Percentiles rank a stretch among this genome's conserved stretches.
These are phyloP conservation scores for Miltochrista miniata DNA, from an alignment of 2,888 invertebrate species.

Conservation along the genomic window DNA sequence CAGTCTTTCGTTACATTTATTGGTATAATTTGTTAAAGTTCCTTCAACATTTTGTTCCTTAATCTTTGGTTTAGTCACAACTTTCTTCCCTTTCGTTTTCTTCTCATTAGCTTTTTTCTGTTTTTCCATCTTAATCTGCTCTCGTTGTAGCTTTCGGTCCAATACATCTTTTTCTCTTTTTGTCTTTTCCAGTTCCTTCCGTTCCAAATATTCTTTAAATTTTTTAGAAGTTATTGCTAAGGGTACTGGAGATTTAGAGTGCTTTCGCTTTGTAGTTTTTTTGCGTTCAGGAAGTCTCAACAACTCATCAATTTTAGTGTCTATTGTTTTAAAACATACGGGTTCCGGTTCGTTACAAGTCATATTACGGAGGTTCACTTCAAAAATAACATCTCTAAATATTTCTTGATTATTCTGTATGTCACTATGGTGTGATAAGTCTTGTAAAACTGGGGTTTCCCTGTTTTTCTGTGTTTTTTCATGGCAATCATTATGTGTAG, in stretches of 20 bases:
- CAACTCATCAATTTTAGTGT: not conserved
- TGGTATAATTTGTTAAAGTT: too few relatives aligned
- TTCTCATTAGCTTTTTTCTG: not conserved
- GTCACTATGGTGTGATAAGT: not conserved
- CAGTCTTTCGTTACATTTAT: too few relatives aligned
- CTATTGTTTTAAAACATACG: not conserved
- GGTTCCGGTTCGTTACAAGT: not conserved
- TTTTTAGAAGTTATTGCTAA: constrained; percentile 9
- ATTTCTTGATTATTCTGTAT: not conserved
- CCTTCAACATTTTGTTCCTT: too few relatives aligned
- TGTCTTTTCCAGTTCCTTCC: too few relatives aligned
- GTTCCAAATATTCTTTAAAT: constrained; percentile 8
- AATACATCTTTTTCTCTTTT: not conserved
- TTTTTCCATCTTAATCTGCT: not conserved
- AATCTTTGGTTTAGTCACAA: not conserved
- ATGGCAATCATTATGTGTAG: not conserved
- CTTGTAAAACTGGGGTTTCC: not conserved
- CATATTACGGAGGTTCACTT: not conserved
- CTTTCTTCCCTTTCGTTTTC: not conserved
- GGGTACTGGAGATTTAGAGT: constrained; percentile 1
- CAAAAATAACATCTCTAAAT: not conserved
- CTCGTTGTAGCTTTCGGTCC: not conserved
- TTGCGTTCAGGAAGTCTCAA: constrained; percentile 6
- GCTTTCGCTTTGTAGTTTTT: constrained; percentile 5
- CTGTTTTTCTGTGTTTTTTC: too few relatives aligned